Percentiles rank a stretch among this genome's conserved stretches.
Conservation (phyloP, 35 echinoderm and acorn worm species). For the Holothuria glaberrima region DNA sequence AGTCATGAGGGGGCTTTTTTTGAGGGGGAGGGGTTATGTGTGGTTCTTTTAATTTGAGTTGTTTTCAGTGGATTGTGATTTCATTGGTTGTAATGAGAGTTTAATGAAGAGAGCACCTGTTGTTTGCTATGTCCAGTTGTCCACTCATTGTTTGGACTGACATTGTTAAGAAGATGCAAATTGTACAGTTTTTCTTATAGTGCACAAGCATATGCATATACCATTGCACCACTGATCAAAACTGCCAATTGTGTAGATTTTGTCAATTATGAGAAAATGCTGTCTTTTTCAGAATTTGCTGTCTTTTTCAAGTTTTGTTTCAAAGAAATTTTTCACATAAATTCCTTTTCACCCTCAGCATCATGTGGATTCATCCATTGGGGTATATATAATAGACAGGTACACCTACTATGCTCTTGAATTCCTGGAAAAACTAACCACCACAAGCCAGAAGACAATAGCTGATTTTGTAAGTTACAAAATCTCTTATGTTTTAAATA, state of each 20-base stretch:
- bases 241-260: background rate
- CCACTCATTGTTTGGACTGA: no score
- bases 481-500: no score
- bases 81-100: no score
- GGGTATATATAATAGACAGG: slow-evolving; percentile 97
- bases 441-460: slow-evolving; percentile 83
- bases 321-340: background rate
- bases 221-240: background rate
- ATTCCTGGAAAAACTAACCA: slow-evolving; percentile 79
- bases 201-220: background rate
- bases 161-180: no score
- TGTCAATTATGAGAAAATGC: background rate
- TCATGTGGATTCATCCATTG: slow-evolving; percentile 95
- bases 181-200: no score
- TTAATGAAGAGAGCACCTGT: no score
- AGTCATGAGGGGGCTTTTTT: no score
- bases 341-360: slow-evolving; percentile 63
- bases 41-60: no score
- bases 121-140: no score
- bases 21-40: no score
- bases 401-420: slow-evolving; percentile 93
- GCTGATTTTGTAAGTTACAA: slow-evolving; percentile 86
- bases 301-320: background rate
- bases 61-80: no score
- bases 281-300: background rate